A percentile compares a stretch with the other conserved stretches of the same genome.
phyloP scores from a whole-genome alignment of 2,888 invertebrate species.

The Pollenia angustigena region DNA sequence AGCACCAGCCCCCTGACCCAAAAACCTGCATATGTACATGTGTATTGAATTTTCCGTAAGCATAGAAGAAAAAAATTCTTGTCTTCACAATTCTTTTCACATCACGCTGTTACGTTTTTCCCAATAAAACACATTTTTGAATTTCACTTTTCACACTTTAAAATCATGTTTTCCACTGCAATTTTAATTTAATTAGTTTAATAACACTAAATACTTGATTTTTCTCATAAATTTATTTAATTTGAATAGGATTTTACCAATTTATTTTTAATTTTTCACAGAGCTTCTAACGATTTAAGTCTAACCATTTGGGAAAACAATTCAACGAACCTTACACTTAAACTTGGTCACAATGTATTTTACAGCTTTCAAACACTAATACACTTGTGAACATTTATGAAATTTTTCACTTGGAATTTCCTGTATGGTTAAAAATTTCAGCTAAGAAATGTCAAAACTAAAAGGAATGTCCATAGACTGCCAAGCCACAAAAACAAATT shows the following conservation, averaged over 20 bases:
- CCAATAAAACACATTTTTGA: slow-evolving; percentile 51
- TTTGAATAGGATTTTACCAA: slow-evolving; percentile 71
- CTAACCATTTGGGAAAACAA: slow-evolving; percentile 83
- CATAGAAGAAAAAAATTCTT: slow-evolving; percentile 68
- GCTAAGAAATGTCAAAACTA: slow-evolving; percentile 70
- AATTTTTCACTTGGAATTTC: slow-evolving; percentile 6
- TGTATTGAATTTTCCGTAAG: slow-evolving; percentile 77
- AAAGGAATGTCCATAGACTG: slow-evolving; percentile 65
- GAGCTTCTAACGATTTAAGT: slow-evolving; percentile 82
- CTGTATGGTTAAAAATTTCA: slow-evolving; percentile 42
- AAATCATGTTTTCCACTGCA: slow-evolving; percentile 15
- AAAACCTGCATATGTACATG: slow-evolving; percentile 72
- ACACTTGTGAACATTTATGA: slow-evolving; percentile 3
- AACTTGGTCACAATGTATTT: slow-evolving; percentile 79
- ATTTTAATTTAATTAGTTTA: slow-evolving; percentile 52
- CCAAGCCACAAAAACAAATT: slow-evolving; percentile 39
- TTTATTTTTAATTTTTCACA: slow-evolving; percentile 77
- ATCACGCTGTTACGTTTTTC: slow-evolving; percentile 63
- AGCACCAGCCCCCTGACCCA: slow-evolving; percentile 74
- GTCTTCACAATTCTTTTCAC: slow-evolving; percentile 71
- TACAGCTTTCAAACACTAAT: slow-evolving; percentile 70
- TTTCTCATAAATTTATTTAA: slow-evolving; percentile 62
- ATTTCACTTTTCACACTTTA: slow-evolving; percentile 52
- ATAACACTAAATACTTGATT: slow-evolving; percentile 18
- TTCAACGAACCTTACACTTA: slow-evolving; percentile 82